These are phyloP conservation scores for Linnaemya vulpina DNA, from an alignment of 2,888 invertebrate species.

Conservation along the genomic window DNA sequence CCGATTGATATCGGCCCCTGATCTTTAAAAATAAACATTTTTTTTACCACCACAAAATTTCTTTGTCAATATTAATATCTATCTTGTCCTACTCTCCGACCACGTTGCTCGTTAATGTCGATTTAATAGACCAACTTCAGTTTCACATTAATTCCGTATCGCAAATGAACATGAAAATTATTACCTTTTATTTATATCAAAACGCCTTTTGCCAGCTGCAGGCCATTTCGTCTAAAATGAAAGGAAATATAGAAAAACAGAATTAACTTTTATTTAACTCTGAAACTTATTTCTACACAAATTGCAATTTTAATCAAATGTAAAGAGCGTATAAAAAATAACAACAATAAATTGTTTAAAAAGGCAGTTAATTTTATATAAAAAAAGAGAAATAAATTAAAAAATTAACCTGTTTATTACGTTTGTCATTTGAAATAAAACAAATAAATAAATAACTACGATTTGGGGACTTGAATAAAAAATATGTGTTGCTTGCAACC, in stretches of 20 bases:
- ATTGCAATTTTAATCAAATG: conserved; percentile 38
- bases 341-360: conserved; percentile 1
- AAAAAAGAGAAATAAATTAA: not conserved
- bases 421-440: conserved; percentile 48
- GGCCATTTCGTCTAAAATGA: conserved; percentile 42
- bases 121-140: conserved; percentile 9
- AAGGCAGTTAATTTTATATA: not conserved
- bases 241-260: conserved; percentile 41
- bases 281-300: conserved; percentile 35
- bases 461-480: conserved; percentile 8
- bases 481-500: not conserved
- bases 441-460: conserved; percentile 39
- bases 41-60: not conserved
- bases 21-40: too few species aligned
- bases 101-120: conserved; percentile 26
- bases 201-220: conserved; percentile 51
- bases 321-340: conserved; percentile 3
- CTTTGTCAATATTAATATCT: not conserved
- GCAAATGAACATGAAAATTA: conserved; percentile 55
- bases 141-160: conserved; percentile 22
- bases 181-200: conserved; percentile 54
- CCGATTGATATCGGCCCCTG: too few species aligned
- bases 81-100: not conserved
- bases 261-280: conserved; percentile 51
- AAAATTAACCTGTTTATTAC: conserved; percentile 69